Base-by-base conservation (phyloP, 2,888 invertebrate genomes). In the Torymus aiolomorphi region DNA sequence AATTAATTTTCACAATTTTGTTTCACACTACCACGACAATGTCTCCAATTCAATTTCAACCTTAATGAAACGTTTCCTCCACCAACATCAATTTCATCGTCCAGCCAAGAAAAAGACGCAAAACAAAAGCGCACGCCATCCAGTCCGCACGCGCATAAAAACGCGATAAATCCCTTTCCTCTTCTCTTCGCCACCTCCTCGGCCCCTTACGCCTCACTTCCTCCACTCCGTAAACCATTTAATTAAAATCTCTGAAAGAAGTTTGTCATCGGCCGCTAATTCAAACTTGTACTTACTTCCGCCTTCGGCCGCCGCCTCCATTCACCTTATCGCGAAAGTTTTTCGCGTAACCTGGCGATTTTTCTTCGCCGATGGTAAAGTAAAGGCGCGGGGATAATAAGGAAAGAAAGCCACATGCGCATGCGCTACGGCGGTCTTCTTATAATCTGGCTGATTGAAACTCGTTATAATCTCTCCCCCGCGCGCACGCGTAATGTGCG, bases 201-300 rank as follows among this genome's bases (percentile, higher is more conserved):
- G 24, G 2, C 24, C 24, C 24, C 24, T 24, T 24, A 24, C 24
- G 24, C 24, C 24, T 24, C 24, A 24, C 24, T 24, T 24, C 24
- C 24, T 24, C 24, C 24, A 3, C 24, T 24, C 24, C 3, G 24
- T 24, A 24, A 24, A 24, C 24, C 24, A 24, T 77, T 77, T 77
- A 72, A 77, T 71, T 77, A 77, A 66, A 76, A 65, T 56, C 42
- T 18, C 24, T n/a, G 71, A 77, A 77, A 72, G 72, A 72, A 77
- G 16, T 72, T 65, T 72, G 71, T 71, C 77, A 65, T 59, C 59
- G 66, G 31, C 52, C 59, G 14, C 67, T 61, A 72, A 72, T 67
- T 72, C 72, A 66, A 72, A 78, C 52, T 78, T 78, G 14, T 52
- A 24, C n/a, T 51, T 67, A n/a, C 31, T 5, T 5, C 8, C 13